These are phyloP conservation scores for Pseudopodoces humilis DNA, from an alignment of 2,113 vertebrate genomes.

Conservation along the genomic window DNA sequence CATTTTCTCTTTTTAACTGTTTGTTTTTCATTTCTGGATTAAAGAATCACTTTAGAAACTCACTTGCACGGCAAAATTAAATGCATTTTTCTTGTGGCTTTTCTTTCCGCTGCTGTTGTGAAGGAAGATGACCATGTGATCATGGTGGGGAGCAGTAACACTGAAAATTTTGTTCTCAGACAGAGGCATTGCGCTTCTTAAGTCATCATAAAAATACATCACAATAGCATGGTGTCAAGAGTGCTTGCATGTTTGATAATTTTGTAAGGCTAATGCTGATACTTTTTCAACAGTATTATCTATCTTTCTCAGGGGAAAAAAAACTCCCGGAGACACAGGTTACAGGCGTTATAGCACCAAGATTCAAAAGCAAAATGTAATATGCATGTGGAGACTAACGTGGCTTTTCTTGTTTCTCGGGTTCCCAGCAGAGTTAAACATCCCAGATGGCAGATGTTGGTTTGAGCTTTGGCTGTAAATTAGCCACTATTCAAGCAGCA, in stretches of 20 bases:
- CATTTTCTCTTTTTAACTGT: neutral
- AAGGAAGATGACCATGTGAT: neutral
- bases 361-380: neutral
- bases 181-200: neutral
- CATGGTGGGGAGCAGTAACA: neutral
- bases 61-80: constrained; percentile 14
- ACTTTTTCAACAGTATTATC: neutral
- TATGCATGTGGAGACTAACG: neutral
- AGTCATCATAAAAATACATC: neutral
- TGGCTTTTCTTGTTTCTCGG: neutral
- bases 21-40: constrained; percentile 20
- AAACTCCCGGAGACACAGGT: neutral
- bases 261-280: neutral
- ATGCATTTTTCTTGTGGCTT: constrained; percentile 23
- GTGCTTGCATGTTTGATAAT: neutral
- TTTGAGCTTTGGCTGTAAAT: neutral
- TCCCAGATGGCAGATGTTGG: neutral
- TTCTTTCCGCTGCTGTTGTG: neutral
- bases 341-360: neutral
- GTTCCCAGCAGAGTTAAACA: neutral
- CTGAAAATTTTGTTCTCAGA: neutral
- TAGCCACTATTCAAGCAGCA: neutral
- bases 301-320: neutral
- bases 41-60: neutral
- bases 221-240: neutral